phyloP scores from a whole-genome alignment of 2,797 vertebrate genomes.

The Coregonus ussuriensis region DNA sequence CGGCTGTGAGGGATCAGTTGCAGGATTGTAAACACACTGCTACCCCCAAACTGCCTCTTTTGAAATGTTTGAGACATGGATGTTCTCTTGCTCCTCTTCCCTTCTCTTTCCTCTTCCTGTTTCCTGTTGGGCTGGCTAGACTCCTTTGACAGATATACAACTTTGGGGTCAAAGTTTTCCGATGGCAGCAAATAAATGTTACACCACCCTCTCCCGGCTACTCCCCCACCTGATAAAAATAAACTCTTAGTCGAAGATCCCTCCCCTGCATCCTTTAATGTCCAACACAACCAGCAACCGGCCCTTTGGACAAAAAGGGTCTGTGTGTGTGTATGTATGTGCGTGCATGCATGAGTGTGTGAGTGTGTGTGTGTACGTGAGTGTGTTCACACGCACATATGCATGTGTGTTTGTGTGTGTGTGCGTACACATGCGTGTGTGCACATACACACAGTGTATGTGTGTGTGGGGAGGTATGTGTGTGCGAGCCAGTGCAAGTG shows the following conservation, averaged over 20 bases:
- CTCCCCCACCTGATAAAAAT: constrained; percentile 74
- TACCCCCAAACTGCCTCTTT: constrained; percentile 53
- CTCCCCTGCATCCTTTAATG: constrained; percentile 58
- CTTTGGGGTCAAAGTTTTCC: constrained; percentile 79
- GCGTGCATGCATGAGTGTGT: not conserved
- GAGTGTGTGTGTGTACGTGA: not conserved
- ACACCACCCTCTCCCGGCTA: constrained; percentile 45
- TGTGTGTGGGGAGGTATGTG: not conserved
- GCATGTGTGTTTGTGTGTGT: constrained; percentile 31
- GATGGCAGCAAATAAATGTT: constrained; percentile 79
- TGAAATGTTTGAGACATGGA: constrained; percentile 58
- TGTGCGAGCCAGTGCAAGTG: constrained; percentile 3
- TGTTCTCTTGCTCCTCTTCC: constrained; percentile 20
- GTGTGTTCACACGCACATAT: constrained; percentile 18
- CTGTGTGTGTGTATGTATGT: not conserved
- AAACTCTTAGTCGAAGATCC: constrained; percentile 43
- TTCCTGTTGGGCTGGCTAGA: constrained; percentile 82
- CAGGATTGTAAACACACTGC: constrained; percentile 62
- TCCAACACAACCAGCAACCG: constrained; percentile 24
- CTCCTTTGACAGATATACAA: constrained; percentile 83
- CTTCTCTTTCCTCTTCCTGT: constrained; percentile 64
- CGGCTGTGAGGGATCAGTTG: constrained; percentile 66
- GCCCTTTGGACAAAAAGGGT: no score
- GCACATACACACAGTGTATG: constrained; percentile 10
- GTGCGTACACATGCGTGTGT: constrained; percentile 22